A percentile compares a stretch with the other conserved stretches of the same genome.
phyloP scores from a whole-genome alignment of 2,888 invertebrate genomes.

The Agrochola circellaris region DNA sequence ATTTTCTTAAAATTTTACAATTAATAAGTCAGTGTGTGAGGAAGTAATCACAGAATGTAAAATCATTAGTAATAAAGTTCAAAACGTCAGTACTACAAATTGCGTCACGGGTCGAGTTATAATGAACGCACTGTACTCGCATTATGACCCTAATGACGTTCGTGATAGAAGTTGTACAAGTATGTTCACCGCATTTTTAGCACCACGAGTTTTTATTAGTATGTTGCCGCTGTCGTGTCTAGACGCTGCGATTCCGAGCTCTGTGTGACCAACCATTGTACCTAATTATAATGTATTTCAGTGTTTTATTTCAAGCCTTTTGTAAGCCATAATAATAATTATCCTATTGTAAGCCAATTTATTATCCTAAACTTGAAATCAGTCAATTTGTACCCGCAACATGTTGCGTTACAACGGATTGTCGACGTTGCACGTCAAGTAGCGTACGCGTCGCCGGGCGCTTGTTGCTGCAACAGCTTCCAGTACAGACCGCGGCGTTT shows the following conservation, averaged over 20 bases:
- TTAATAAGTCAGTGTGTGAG: no score
- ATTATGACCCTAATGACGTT: no score
- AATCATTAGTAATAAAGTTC: no score
- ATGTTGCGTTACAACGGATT: neutral
- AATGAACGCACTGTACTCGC: no score
- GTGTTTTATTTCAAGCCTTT: conserved; percentile 3
- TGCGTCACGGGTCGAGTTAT: no score
- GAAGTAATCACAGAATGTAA: no score
- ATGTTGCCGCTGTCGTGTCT: neutral
- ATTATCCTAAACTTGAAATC: conserved; percentile 29
- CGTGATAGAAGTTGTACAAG: neutral
- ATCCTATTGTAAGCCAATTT: conserved; percentile 15
- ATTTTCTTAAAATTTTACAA: no score
- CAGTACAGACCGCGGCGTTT: conserved; percentile 80
- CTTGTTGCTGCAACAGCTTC: conserved; percentile 82
- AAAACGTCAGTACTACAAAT: no score
- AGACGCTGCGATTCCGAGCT: neutral
- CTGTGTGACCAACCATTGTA: neutral
- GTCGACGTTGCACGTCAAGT: conserved; percentile 29
- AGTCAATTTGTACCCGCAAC: conserved; percentile 40
- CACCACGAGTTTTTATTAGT: neutral
- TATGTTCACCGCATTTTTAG: neutral
- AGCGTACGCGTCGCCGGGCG: conserved; percentile 57
- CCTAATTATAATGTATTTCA: neutral
- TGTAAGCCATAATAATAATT: neutral